Conservation (phyloP, 37 sponge, comb jelly and placozoan genomes). For the Beroe forskalii region DNA sequence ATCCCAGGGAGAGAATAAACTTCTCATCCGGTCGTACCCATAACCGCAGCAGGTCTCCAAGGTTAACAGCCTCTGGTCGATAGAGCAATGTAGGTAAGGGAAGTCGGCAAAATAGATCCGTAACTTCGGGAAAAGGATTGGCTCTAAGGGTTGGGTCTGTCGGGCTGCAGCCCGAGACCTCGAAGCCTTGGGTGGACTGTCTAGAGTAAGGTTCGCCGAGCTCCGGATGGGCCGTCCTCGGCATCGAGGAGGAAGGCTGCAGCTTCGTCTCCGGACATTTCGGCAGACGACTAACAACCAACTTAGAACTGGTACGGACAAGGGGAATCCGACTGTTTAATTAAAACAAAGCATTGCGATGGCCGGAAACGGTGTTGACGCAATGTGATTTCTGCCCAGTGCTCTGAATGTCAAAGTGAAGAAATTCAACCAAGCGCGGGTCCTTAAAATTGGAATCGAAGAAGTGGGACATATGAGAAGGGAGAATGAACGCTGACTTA, state of each 20-base stretch:
- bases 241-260: slow-evolving; percentile 68
- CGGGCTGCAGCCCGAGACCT: slow-evolving; percentile 77
- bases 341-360: slow-evolving; percentile 92
- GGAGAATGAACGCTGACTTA: slow-evolving; percentile 77
- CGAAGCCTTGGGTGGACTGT: slow-evolving; percentile 70
- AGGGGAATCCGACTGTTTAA: slow-evolving; percentile 90
- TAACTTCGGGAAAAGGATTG: slow-evolving; percentile 77
- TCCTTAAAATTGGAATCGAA: slow-evolving; percentile 71
- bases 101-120: slow-evolving; percentile 75
- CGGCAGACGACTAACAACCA: slow-evolving; percentile 79
- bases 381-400: slow-evolving; percentile 94
- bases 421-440: slow-evolving; percentile 91
- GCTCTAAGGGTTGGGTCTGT: slow-evolving; percentile 76
- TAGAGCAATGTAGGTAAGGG: slow-evolving; percentile 76
- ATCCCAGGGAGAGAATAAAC: slow-evolving; percentile 72
- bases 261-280: slow-evolving; percentile 68
- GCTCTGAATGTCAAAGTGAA: slow-evolving; percentile 94
- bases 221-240: slow-evolving; percentile 63
- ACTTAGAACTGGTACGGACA: slow-evolving; percentile 86
- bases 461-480: slow-evolving; percentile 73
- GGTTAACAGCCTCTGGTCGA: slow-evolving; percentile 74
- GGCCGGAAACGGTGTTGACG: slow-evolving; percentile 86
- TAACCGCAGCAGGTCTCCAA: slow-evolving; percentile 80
- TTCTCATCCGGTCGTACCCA: slow-evolving; percentile 75
- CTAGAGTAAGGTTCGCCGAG: slow-evolving; percentile 67